Evolutionary conservation across 2,797 vertebrate genomes (phyloP), one percentile per base, ranked within the genome.

Genomic region (Arremon brunneinucha): DNA sequence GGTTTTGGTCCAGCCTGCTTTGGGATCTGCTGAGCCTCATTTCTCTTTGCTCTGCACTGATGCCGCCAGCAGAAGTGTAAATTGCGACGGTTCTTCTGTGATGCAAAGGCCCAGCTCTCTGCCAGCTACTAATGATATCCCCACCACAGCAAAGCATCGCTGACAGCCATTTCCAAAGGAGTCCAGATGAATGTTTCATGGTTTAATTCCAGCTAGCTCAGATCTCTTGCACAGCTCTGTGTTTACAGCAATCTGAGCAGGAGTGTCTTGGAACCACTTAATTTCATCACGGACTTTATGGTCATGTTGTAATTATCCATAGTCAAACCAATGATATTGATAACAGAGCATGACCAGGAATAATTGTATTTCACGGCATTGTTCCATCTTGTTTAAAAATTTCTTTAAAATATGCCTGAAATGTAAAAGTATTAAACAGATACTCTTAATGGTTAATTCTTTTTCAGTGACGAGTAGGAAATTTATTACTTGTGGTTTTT

Each of bases 11-110:
- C 64, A 74, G 44, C 20, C 32, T 93, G 85, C 79, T 93, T 39
- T 85, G 93, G 78, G 90, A 92, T 87, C 71, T 83, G 78, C 78
- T 95, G 89, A 89, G 71, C 64, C 75, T 94, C 86, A 57, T 80
- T 94, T 85, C 89, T 95, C 6, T 2, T 76, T 82, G 86, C 81
- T 95, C 70, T 65, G 57, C 34, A 44, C 82, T 85, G 92, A 71
- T 59, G 87, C 85, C 6, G 32, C 92, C 94, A 87, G 68, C 69
- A 84, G 82, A 95, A 90, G 87, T 88, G 88, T 89, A 88, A 94
- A 95, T 75, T 87, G 92, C 3, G 0, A 65, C 0, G 3, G 62
- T 59, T 75, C 86, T 95, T 80, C 93, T 87, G 92, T 80, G 90
- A 89, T 91, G 90, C 93, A 89, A 90, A 72, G 78, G 62, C 75